phyloP scores from a whole-genome alignment of 2,797 vertebrate species.

The Moxostoma hubbsi region DNA sequence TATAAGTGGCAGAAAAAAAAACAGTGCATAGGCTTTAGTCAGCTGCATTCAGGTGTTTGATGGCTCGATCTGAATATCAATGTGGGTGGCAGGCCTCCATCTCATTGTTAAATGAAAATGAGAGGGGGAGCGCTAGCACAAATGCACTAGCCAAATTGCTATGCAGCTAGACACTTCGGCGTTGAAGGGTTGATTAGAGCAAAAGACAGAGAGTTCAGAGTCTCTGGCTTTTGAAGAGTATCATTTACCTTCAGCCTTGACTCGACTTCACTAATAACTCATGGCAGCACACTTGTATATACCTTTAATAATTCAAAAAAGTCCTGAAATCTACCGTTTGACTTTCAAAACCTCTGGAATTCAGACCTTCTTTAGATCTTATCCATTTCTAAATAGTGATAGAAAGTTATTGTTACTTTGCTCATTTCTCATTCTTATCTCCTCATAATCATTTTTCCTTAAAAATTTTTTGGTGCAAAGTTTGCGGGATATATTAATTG shows the following conservation, averaged over 20 bases:
- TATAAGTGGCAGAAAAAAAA: no score
- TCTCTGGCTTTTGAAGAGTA: neutral
- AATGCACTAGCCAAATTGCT: constrained; percentile 23
- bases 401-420: neutral
- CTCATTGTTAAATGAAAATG: constrained; percentile 17
- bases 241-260: constrained; percentile 27
- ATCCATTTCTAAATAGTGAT: no score
- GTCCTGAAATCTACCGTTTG: neutral
- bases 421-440: neutral
- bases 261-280: neutral
- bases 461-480: no score
- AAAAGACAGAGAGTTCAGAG: neutral
- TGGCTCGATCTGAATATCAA: constrained; percentile 39
- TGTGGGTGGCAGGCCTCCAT: constrained; percentile 25
- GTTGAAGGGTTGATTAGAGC: constrained; percentile 24
- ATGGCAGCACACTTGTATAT: neutral
- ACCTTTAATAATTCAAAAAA: neutral
- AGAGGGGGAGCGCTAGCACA: neutral
- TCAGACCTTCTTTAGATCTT: neutral
- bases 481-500: no score
- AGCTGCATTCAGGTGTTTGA: neutral
- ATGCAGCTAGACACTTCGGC: neutral
- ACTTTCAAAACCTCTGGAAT: neutral
- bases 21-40: neutral
- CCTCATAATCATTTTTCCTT: no score